Evolutionary conservation across 2,888 invertebrate species (phyloP), one percentile per base, ranked within the genome.

Genomic region (Saturnia japonica): DNA sequence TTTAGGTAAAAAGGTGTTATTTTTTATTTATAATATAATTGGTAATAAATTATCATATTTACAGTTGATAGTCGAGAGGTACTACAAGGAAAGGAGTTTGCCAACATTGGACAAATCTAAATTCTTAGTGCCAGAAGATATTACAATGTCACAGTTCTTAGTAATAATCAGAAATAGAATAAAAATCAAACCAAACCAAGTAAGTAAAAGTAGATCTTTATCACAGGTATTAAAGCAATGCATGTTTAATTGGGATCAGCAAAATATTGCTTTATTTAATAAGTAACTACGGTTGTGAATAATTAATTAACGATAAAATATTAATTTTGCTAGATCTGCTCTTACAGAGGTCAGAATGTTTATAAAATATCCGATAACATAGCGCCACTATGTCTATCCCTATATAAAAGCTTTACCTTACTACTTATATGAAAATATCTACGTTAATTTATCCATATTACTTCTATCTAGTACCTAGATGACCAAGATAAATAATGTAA

Each of bases 71-170:
- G 97, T 98, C 60, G 97, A 98, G 88, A 94, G 96, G 82, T 98
- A 96, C 84, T 94, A 95, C 80, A 97, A 96, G 84, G 98, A 98
- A 89, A 95, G 95, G 78, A 95, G 94, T 76, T 91, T 98, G 73
- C 97, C 98, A 14, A 88, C 95, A 19, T 85, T 98, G 86, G 97
- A 97, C 85, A 98, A 98, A 92, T 96, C 96, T 0, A 98, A 98
- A 88, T 98, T 97, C 90, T 91, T 98, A 81, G 97, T 98, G 19
- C 98, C 98, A 1, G 97, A 97, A 94, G 98, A 98, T 86, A 95
- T 98, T 67, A 97, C 97, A 0, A 97, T 98, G 96, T 97, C 97
- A 68, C 98, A 98, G 89, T 97, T 98, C 84, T 94, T 97, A 78
- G 96, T 96, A 74, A 97, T 98, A 73, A 97, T 98, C 74, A 84